These are phyloP conservation scores for Syngnathoides biaculeatus DNA, from an alignment of 2,113 vertebrate genomes.

Conservation along the genomic window DNA sequence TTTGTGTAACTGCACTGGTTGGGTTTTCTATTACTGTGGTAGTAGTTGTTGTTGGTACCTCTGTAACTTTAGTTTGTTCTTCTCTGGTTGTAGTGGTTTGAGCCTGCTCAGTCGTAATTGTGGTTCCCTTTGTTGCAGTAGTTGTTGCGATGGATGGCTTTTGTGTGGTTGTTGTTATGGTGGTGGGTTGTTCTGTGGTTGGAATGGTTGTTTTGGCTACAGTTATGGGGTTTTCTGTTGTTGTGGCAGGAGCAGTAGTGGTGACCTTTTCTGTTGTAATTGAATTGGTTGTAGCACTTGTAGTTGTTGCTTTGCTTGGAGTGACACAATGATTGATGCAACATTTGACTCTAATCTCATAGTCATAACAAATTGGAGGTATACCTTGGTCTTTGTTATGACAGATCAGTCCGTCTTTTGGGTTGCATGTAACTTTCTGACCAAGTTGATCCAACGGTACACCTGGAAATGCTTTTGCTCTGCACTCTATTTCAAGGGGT, in stretches of 20 bases:
- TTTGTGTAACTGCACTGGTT: neutral
- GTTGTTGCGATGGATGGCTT: neutral
- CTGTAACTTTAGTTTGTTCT: neutral
- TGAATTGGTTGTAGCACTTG: neutral
- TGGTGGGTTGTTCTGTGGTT: neutral
- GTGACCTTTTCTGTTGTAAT: neutral
- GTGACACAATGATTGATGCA: conserved; percentile 18
- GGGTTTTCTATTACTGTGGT: neutral
- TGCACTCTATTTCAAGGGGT: conserved; percentile 35
- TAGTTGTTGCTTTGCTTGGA: neutral
- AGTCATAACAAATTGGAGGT: conserved; percentile 21
- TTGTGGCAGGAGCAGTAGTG: neutral
- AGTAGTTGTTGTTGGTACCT: neutral
- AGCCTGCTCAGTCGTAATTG: neutral
- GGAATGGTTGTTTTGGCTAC: neutral
- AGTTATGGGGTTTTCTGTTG: conserved; percentile 4
- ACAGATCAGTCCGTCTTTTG: conserved; percentile 47
- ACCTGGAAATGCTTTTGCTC: neutral
- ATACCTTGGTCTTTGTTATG: conserved; percentile 38
- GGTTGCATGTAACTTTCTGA: conserved; percentile 34
- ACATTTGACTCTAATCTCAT: conserved; percentile 47
- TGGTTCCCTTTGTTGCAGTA: neutral
- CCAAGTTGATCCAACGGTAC: neutral
- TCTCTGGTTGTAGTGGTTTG: neutral
- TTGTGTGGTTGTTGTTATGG: neutral